A percentile compares a stretch with the other conserved stretches of the same genome.
Evolutionary conservation across 2,888 invertebrate species (phyloP).

Genomic region (Gymnoscelis rufifasciata): DNA sequence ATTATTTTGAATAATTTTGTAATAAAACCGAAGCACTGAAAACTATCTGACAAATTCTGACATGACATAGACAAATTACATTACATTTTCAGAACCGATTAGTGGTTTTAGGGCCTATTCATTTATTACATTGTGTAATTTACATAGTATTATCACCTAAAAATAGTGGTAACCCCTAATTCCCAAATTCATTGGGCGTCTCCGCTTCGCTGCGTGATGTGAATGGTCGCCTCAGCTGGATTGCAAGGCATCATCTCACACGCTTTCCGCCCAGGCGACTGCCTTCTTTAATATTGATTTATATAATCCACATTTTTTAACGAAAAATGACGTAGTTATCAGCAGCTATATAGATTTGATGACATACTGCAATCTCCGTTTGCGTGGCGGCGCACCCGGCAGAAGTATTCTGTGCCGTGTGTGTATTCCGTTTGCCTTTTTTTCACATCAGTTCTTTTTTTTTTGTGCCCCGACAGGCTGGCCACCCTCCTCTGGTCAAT

Average conservation of each 20-base stretch:
- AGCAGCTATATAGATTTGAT: background rate
- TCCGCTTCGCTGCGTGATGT: slow-evolving; percentile 1
- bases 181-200: background rate
- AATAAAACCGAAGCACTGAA: too few species aligned
- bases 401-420: background rate
- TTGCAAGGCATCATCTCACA: background rate
- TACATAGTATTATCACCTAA: background rate
- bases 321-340: background rate
- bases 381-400: slow-evolving; percentile 5
- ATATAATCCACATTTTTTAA: background rate
- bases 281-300: background rate
- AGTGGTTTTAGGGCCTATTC: too few species aligned
- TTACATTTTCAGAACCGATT: too few species aligned
- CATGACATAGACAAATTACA: too few species aligned
- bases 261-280: background rate
- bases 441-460: background rate
- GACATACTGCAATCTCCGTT: slow-evolving; percentile 1
- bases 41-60: too few species aligned
- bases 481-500: background rate
- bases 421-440: slow-evolving; percentile 2
- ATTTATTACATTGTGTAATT: background rate
- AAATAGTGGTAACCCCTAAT: background rate
- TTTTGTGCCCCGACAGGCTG: background rate
- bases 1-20: too few species aligned
- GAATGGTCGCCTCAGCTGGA: background rate